Evolutionary conservation across 2,113 vertebrate genomes (phyloP), one percentile per base, ranked within the genome.

Genomic region (Raphicerus campestris): DNA sequence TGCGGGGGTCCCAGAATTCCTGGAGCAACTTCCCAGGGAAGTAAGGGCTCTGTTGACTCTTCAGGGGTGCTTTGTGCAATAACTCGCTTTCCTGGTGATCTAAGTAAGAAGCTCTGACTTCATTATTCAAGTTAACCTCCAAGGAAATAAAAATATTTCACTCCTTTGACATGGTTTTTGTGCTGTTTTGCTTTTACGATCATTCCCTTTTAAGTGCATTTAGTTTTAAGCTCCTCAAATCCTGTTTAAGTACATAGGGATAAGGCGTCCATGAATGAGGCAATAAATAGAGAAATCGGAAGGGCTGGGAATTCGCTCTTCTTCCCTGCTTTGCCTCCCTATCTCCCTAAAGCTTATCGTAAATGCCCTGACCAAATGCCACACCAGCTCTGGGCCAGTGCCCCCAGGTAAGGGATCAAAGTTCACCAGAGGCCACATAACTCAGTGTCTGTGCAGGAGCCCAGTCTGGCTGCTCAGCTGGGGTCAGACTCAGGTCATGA

Each of bases 191-290:
- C 91, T 97, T 97, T 97, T 75, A 93, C 82, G 95, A 86, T 89
- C 51, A 56, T 96, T 97, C 89, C 77, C 86, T 97, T 98, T 97
- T 97, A 97, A 96, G 97, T 97, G 93, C 66, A 56, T 97, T 98
- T 97, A 96, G 93, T 97, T 97, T 97, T 97, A 98, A 98, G 97
- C 97, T 93, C 53, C 88, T 96, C 88, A 95, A 98, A 98, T 97
- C 98, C 96, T 88, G 83, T 97, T 96, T 98, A 98, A 98, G 97
- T 97, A 95, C 51, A 32, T n/a, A 83, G 73, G 95, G 97, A 98
- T 96, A 96, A 98, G 93, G 75, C 94, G 19, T 88, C 96, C 61
- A 80, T 66, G 98, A 95, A 86, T 83, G 87, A 94, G 91, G 96
- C 94, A 96, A 96, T 96, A 98, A 96, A 97, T 82, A 97, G 92